Evolutionary conservation across 2,113 vertebrate genomes (phyloP).

Genomic region (Alethe castanea): DNA sequence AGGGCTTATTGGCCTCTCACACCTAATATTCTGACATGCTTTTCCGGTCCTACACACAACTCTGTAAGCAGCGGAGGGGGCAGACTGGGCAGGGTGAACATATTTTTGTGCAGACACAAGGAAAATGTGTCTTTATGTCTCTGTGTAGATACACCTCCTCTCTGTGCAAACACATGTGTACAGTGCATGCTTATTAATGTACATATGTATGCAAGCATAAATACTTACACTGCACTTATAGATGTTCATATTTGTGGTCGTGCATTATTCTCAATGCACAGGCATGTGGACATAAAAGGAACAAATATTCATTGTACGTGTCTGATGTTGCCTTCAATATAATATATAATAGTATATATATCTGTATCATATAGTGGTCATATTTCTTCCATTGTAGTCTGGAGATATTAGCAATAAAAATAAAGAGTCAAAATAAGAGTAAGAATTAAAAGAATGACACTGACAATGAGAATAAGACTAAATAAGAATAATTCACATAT

Average conservation of each 20-base stretch:
- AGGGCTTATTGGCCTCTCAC: background rate
- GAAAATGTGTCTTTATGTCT: background rate
- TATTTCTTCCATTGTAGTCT: background rate
- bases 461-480: too few relatives aligned
- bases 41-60: background rate
- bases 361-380: fast-evolving
- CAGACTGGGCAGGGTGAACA: background rate
- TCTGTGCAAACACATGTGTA: fast-evolving
- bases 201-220: too few relatives aligned
- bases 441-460: background rate
- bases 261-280: background rate
- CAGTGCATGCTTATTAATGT: background rate
- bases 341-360: too few relatives aligned
- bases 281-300: background rate
- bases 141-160: too few relatives aligned
- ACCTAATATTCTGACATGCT: background rate
- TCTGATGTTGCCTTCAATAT: background rate
- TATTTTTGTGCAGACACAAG: fast-evolving
- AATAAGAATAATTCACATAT: background rate
- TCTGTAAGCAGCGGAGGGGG: background rate
- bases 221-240: background rate
- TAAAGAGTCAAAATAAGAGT: background rate
- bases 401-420: background rate
- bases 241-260: fast-evolving
- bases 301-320: fast-evolving